These are phyloP conservation scores for Palloptera scutellata DNA, from an alignment of 2,888 invertebrate species.

Conservation along the genomic window DNA sequence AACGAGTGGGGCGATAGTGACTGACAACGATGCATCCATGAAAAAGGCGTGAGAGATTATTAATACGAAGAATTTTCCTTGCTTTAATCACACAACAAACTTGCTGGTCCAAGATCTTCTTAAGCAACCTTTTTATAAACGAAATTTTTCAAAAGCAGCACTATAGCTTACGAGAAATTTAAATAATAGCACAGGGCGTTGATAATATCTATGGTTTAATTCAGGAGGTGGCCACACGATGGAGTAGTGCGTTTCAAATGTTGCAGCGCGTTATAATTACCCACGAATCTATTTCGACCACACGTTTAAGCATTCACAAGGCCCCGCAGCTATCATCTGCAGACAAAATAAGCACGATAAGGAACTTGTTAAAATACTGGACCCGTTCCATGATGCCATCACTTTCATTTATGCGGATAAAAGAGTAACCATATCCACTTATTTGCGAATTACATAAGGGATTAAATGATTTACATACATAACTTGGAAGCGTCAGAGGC, in stretches of 20 bases:
- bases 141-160: background rate
- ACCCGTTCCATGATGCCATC: background rate
- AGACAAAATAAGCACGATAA: background rate
- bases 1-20: background rate
- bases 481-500: slow-evolving; percentile 4
- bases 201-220: background rate
- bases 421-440: background rate
- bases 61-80: background rate
- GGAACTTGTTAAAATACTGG: slow-evolving; percentile 2
- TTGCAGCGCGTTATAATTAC: no score
- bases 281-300: no score
- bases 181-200: background rate
- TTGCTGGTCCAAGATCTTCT: no score
- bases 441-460: no score
- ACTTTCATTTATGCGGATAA: background rate
- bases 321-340: no score
- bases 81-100: background rate
- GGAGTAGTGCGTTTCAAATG: no score
- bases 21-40: no score
- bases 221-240: no score
- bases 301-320: no score
- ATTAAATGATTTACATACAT: no score
- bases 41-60: background rate
- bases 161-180: background rate
- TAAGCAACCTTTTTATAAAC: no score